Evolutionary conservation across 2,797 vertebrate genomes (phyloP), one percentile per base, ranked within the genome.

Genomic region (Nannoperca obscura): DNA sequence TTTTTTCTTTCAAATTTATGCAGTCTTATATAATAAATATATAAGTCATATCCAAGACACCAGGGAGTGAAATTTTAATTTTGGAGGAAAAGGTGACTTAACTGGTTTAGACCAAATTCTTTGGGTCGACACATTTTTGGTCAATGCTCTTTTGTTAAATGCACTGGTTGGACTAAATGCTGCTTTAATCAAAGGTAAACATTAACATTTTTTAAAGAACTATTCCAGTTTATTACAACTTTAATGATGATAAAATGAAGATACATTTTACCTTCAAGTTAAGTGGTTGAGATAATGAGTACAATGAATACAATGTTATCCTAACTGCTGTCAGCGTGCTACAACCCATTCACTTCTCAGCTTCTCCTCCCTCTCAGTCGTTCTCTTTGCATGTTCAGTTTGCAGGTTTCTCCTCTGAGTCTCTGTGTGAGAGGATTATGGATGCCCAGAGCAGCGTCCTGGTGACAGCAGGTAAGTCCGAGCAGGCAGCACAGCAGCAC

Each of bases 341-440:
- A 54, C 49, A 12, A 5, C 15, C n/a, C 5, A 4, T 57, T 24
- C n/a, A 38, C 15, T 30, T 53, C 60, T 55, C 24, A 62, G 24
- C 20, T 54, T 54, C 15, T 52, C 49, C 11, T 53, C 27, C 10
- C 7, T 42, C 24, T 40, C 0, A 34, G 6, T 71, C 19, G 55
- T 34, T 76, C n/a, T 78, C 57, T 70, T n/a, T 81, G 10, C 58
- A 5, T 24, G 20, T 74, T 75, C 86, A 96, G 96, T 96, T 96
- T 93, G 95, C 95, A 88, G 96, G 95, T n/a, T 96, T 96, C 82
- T 96, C 95, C 55, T 90, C 95, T 0, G 95, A 95, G 50, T 95
- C 95, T 57, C 88, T 96, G 87, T 94, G 93, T 78, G 95, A 95
- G 52, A 90, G 96, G 88, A 94, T 96, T 14, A 73, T 94, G 49